Evolutionary conservation across 2,113 vertebrate species (phyloP).

Genomic region (Cromileptes altivelis): DNA sequence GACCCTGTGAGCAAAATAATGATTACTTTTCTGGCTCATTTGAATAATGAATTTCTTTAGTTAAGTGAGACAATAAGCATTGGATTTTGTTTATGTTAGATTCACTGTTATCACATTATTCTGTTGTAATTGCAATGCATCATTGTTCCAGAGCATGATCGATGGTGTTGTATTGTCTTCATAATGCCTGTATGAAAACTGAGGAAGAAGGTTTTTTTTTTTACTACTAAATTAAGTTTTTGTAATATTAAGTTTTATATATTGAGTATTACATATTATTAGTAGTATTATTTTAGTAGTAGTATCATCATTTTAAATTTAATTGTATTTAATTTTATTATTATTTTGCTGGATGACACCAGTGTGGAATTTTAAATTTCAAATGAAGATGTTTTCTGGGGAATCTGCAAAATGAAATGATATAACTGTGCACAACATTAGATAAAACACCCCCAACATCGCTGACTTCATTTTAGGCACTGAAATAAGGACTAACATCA

Average conservation of each 20-base stretch:
- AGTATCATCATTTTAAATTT: too few relatives aligned
- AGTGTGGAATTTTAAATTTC: neutral
- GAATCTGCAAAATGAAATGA: neutral
- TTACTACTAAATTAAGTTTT: too few relatives aligned
- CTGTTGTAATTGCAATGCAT: conserved; percentile 54
- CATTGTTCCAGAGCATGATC: conserved; percentile 42
- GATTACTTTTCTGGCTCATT: conserved; percentile 71
- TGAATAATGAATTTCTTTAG: conserved; percentile 71
- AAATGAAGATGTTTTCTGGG: neutral
- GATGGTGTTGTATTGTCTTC: conserved; percentile 59
- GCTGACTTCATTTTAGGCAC: conserved; percentile 9
- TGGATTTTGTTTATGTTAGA: conserved; percentile 63
- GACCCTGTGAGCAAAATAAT: conserved; percentile 52
- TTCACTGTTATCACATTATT: conserved; percentile 57
- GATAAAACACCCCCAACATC: neutral
- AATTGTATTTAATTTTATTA: neutral
- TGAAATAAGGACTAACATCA: conserved; percentile 14
- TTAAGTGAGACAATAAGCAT: conserved; percentile 63
- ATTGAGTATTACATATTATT: too few relatives aligned
- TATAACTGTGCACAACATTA: neutral
- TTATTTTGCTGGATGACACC: neutral
- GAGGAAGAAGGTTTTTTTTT: conserved; percentile 47
- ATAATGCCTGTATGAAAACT: conserved; percentile 44
- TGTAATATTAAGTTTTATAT: too few relatives aligned
- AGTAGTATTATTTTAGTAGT: too few relatives aligned